Percentiles rank a stretch among this genome's conserved stretches.
Conservation (phyloP, 2,113 vertebrate genomes). For the Elachura formosa region DNA sequence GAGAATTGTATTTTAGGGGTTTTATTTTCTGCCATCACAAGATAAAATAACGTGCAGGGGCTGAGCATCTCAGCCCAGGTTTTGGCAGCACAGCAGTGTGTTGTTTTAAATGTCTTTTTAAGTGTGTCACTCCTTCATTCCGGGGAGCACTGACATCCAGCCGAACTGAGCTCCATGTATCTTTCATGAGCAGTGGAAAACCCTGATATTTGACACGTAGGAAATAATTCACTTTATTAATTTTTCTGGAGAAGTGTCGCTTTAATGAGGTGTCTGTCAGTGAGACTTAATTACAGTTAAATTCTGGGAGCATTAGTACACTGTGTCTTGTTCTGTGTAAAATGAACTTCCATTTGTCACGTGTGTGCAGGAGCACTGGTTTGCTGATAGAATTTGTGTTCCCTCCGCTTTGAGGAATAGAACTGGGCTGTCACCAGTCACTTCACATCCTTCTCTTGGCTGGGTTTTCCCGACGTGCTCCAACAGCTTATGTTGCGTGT, state of each 20-base stretch:
- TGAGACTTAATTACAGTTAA: slow-evolving; percentile 43
- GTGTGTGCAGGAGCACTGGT: background rate
- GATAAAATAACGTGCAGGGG: background rate
- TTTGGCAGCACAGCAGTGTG: background rate
- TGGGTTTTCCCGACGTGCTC: background rate
- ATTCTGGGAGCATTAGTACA: background rate
- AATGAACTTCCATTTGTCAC: slow-evolving; percentile 2
- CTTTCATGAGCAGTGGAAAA: background rate
- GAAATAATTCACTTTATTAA: slow-evolving; percentile 38
- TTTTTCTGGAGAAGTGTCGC: slow-evolving; percentile 7
- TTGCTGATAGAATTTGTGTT: background rate
- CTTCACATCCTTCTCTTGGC: background rate
- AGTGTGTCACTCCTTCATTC: background rate
- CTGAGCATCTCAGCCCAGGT: background rate
- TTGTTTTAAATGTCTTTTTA: background rate
- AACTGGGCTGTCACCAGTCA: background rate
- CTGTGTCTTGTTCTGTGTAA: background rate
- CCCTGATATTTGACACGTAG: background rate
- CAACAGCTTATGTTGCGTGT: background rate
- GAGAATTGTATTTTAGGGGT: background rate
- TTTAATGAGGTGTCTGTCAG: slow-evolving; percentile 36
- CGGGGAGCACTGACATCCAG: background rate
- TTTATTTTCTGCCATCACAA: background rate
- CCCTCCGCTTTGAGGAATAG: background rate
- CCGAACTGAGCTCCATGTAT: background rate